Base-by-base conservation (phyloP, 2,888 invertebrate genomes). In the Entomobrya proxima region DNA sequence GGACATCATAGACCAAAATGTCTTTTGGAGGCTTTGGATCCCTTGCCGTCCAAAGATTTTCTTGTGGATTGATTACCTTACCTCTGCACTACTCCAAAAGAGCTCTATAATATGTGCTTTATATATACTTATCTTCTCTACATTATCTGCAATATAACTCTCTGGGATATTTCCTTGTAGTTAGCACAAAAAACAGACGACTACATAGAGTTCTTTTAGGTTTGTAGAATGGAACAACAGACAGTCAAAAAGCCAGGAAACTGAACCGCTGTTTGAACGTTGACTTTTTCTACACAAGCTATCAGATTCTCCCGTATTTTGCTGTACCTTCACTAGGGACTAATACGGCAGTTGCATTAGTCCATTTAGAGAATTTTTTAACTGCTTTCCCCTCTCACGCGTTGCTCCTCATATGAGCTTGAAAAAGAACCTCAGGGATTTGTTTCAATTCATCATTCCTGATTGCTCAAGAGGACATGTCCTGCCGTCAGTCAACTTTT, bases 391-490 rank as follows among this genome's bases (percentile, higher is more conserved):
- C 47, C 76, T 32, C 52, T 40, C 67, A 21, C 11, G n/a, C n/a
- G 30, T n/a, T 61, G 30, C 61, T 61, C 61, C 50, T 44, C 18
- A 64, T 40, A 24, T 40, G 61, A 55, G 32, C 52, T 76, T 37
- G 21, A 37, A 44, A 85, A 80, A 75, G 80, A 85, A 80, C 87
- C 78, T 74, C 69, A 52, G 87, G 80, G 87, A 87, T 85, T 87
- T 85, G 82, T 78, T 87, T 85, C 87, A 85, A 87, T 87, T 87
- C 87, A 87, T 87, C 87, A 87, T 87, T 80, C 86, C 75, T 55
- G 80, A 81, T 87, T 82, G 61, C 77, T 87, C 82, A 85, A 85
- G 85, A 85, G 79, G 80, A 85, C 72, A 74, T 80, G 83, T 72
- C 76, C 27, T 40, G 72, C 82, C 74, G 76, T 82, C 77, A 83